Percentiles rank a stretch among this genome's conserved stretches.
Conservation (phyloP, 2,797 vertebrate species). For the Gambelia wislizenii region DNA sequence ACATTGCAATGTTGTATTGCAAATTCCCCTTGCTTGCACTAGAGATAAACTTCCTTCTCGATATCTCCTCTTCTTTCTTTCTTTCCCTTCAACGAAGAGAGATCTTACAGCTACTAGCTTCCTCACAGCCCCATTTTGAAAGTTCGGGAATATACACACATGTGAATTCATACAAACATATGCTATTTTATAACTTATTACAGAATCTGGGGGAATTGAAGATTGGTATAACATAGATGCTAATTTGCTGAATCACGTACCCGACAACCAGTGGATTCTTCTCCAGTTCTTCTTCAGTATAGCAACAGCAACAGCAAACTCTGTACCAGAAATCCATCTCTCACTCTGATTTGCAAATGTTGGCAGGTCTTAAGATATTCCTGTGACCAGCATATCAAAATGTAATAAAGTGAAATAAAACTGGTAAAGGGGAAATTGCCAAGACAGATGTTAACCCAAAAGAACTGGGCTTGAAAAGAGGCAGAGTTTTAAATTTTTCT, state of each 20-base stretch:
- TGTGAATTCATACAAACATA: neutral
- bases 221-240: neutral
- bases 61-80: neutral
- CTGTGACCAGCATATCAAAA: neutral
- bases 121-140: neutral
- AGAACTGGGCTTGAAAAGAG: neutral
- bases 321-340: constrained; percentile 35
- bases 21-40: neutral
- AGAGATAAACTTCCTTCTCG: neutral
- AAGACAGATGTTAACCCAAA: neutral
- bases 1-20: neutral
- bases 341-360: neutral
- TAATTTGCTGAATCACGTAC: constrained; percentile 37
- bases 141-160: neutral
- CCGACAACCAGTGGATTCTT: constrained; percentile 53
- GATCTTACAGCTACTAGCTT: neutral
- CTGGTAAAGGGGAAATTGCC: neutral
- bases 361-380: neutral
- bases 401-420: neutral
- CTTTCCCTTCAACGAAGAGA: neutral
- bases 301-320: constrained; percentile 79
- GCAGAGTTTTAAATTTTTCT: neutral
- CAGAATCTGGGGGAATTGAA: neutral
- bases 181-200: neutral
- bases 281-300: constrained; percentile 52